A percentile compares a stretch with the other conserved stretches of the same genome.
These are phyloP conservation scores for Thamnophis elegans DNA, from an alignment of 2,797 vertebrate genomes.

Conservation along the genomic window DNA sequence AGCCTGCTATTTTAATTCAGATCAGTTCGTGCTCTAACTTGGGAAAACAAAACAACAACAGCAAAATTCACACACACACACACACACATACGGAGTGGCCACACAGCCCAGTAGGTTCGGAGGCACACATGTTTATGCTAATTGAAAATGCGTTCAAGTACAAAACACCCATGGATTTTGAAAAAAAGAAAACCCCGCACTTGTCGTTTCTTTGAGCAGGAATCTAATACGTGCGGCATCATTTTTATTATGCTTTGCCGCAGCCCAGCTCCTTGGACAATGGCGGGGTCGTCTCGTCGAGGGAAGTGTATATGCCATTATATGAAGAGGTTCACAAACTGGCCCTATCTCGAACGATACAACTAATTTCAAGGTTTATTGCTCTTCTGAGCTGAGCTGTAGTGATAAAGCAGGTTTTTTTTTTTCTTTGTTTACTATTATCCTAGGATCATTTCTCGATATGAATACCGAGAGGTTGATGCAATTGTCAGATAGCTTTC, in stretches of 20 bases:
- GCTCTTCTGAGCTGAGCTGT: too few relatives aligned
- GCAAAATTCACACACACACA: neutral
- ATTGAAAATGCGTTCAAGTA: neutral
- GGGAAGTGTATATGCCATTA: neutral
- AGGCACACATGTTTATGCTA: neutral
- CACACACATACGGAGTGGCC: neutral
- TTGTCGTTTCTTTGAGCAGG: neutral
- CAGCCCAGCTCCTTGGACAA: too few relatives aligned
- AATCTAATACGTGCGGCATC: neutral
- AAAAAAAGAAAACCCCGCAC: too few relatives aligned
- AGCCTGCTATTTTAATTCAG: constrained; percentile 41
- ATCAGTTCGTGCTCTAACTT: constrained; percentile 33
- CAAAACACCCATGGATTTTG: neutral
- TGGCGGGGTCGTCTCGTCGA: too few relatives aligned
- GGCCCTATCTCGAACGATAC: neutral
- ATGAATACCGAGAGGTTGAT: neutral
- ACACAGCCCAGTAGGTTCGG: neutral
- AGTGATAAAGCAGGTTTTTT: neutral
- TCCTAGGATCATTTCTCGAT: neutral
- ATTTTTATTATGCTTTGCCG: neutral
- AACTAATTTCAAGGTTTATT: neutral
- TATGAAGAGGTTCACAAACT: neutral
- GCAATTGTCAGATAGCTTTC: neutral
- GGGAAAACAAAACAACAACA: constrained; percentile 44
- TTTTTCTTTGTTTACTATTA: too few relatives aligned